phyloP scores from a whole-genome alignment of 2,888 invertebrate genomes.

The Siphlonurus alternatus region DNA sequence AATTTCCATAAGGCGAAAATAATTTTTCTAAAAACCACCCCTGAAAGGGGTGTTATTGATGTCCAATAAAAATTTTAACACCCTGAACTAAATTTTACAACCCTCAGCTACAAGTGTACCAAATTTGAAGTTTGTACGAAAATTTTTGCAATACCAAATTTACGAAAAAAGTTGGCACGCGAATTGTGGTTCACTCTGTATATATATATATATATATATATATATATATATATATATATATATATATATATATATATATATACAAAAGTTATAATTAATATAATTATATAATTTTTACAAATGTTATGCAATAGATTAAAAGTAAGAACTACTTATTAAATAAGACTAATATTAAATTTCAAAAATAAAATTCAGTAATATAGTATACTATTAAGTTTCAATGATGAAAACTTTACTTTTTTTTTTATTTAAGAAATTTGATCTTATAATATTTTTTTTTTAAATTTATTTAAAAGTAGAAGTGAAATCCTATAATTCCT shows the following conservation, averaged over 20 bases:
- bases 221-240: not conserved
- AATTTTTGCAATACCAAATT: too few species aligned
- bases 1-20: too few species aligned
- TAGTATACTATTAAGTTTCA: not conserved
- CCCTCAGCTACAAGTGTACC: too few species aligned
- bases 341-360: not conserved
- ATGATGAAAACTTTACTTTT: not conserved
- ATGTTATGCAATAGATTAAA: not conserved
- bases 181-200: too few species aligned
- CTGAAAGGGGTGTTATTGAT: too few species aligned
- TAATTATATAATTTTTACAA: not conserved
- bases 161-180: too few species aligned
- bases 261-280: not conserved
- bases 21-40: too few species aligned
- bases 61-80: too few species aligned
- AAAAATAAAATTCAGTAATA: not conserved
- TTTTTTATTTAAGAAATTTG: too few species aligned
- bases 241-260: not conserved
- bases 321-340: not conserved
- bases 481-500: not conserved
- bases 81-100: too few species aligned
- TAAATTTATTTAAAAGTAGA: not conserved
- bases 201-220: too few species aligned
- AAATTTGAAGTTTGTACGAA: too few species aligned
- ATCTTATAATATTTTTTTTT: not conserved